phyloP scores from a whole-genome alignment of 2,888 invertebrate genomes.

The Odontocolon sp. region DNA sequence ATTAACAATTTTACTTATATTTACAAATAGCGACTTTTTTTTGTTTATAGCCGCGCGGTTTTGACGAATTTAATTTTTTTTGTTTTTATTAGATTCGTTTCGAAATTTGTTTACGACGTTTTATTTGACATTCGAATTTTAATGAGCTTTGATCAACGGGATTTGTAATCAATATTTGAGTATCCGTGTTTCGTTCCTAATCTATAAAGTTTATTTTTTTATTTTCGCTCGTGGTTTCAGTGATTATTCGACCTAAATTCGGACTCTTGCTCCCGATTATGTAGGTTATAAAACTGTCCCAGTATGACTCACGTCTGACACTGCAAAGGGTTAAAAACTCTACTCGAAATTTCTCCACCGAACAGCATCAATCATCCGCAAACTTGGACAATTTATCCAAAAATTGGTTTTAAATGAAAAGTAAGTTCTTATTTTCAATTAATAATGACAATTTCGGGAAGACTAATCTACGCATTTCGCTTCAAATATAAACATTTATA shows the following conservation, averaged over 20 bases:
- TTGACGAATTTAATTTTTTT: slow-evolving; percentile 23
- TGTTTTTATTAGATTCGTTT: neutral
- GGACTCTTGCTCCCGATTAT: slow-evolving; percentile 25
- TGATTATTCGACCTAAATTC: slow-evolving; percentile 48
- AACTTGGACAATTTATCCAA: slow-evolving; percentile 5
- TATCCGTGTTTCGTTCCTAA: slow-evolving; percentile 1
- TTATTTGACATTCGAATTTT: neutral
- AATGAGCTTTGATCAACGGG: neutral
- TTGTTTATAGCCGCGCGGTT: neutral
- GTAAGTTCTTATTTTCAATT: slow-evolving; percentile 34
- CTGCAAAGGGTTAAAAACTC: slow-evolving; percentile 49
- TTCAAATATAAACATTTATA: neutral
- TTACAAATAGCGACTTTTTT: neutral
- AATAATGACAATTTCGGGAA: neutral
- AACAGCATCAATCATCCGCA: slow-evolving; percentile 40
- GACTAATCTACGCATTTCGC: neutral
- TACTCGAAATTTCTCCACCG: slow-evolving; percentile 32
- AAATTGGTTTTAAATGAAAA: slow-evolving; percentile 53
- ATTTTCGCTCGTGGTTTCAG: slow-evolving; percentile 29
- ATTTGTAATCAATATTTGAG: neutral
- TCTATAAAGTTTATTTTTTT: neutral
- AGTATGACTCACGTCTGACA: slow-evolving; percentile 48
- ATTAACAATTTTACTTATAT: slow-evolving; percentile 18
- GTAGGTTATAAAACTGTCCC: slow-evolving; percentile 41
- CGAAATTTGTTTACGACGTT: neutral